Conservation (phyloP, 1,140 invertebrate genomes). For the Magallana gigas region DNA sequence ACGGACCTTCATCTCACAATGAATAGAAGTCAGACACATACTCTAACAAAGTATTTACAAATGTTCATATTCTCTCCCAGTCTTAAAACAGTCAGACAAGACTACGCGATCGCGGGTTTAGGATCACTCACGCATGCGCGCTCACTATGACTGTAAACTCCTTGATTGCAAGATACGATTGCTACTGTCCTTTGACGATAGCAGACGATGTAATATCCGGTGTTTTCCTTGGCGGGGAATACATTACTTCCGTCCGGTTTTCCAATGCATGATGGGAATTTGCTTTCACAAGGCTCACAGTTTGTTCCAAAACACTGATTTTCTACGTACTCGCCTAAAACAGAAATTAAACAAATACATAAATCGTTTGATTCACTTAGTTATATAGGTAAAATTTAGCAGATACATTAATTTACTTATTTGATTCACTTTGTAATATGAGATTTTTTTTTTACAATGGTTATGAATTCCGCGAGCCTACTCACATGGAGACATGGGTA, state of each 20-base stretch:
- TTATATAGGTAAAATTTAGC: too few species aligned
- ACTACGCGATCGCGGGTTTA: neutral
- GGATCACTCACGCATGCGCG: constrained; percentile 49
- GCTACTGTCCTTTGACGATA: constrained; percentile 67
- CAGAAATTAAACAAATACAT: neutral
- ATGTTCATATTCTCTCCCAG: neutral
- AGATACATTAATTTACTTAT: too few species aligned
- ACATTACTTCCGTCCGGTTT: constrained; percentile 69
- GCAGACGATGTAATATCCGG: constrained; percentile 67
- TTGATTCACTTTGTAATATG: neutral
- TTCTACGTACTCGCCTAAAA: constrained; percentile 70
- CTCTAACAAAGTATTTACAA: constrained; percentile 16
- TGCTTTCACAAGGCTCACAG: constrained; percentile 66
- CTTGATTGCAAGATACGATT: constrained; percentile 64
- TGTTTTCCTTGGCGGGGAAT: constrained; percentile 66
- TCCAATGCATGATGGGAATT: constrained; percentile 68
- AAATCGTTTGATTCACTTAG: too few species aligned
- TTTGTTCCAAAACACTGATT: constrained; percentile 67
- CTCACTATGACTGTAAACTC: constrained; percentile 60
- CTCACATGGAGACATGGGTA: constrained; percentile 66
- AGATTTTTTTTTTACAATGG: neutral
- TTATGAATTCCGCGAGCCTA: neutral
- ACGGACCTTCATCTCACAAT: neutral
- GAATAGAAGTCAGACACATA: constrained; percentile 8
- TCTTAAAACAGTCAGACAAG: neutral